These are phyloP conservation scores for Zoanthus gigantus DNA, from an alignment of 92 coral and sea anemone species.

Conservation along the genomic window DNA sequence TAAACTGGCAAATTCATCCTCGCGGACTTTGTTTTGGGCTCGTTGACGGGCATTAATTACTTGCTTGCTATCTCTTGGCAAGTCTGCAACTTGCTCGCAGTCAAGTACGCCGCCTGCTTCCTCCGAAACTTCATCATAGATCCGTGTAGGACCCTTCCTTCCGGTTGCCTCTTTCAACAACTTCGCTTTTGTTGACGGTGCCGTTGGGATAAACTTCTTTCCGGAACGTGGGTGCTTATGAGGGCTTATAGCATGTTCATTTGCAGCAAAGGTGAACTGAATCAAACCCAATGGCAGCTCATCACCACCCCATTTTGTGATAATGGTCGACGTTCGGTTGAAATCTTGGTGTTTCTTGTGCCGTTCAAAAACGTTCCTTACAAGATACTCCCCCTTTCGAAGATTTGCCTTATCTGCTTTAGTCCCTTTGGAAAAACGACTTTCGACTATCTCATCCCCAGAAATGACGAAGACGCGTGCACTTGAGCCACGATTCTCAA, in stretches of 20 bases:
- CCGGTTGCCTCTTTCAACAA: constrained; percentile 46
- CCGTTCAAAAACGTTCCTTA: constrained; percentile 47
- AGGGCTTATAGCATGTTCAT: constrained; percentile 65
- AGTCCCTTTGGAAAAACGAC: constrained; percentile 41
- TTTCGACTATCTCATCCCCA: constrained; percentile 45
- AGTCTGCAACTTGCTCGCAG: constrained; percentile 51
- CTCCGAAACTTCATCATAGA: constrained; percentile 50
- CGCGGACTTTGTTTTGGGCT: constrained; percentile 24
- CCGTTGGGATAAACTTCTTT: constrained; percentile 55
- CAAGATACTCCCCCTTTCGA: constrained; percentile 44
- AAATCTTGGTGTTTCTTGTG: constrained; percentile 58
- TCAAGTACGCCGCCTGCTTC: constrained; percentile 59
- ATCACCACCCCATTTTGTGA: constrained; percentile 38
- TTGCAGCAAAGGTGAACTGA: constrained; percentile 50
- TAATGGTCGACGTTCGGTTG: constrained; percentile 48
- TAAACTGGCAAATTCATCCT: constrained; percentile 54
- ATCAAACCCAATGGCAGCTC: constrained; percentile 55
- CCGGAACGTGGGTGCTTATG: constrained; percentile 64
- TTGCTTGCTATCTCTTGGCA: constrained; percentile 68
- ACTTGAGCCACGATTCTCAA: constrained; percentile 59
- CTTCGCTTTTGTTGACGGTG: constrained; percentile 61
- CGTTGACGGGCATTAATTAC: constrained; percentile 53
- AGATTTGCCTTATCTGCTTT: constrained; percentile 12
- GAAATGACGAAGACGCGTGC: constrained; percentile 43
- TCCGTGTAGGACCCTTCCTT: constrained; percentile 54